phyloP scores from a whole-genome alignment of 2,888 invertebrate genomes.

The Mechanitis mazaeus region DNA sequence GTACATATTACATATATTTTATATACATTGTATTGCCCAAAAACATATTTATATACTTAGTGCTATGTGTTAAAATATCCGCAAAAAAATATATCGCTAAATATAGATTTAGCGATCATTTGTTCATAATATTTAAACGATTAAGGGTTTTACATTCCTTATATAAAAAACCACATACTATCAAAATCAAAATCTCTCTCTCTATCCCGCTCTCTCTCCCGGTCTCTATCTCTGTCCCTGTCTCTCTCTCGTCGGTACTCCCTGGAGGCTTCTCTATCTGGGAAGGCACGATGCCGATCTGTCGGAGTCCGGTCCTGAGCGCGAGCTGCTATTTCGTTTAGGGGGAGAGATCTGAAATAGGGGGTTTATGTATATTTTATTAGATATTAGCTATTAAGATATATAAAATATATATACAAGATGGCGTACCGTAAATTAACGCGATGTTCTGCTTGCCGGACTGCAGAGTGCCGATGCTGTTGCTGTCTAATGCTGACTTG shows the following conservation, averaged over 20 bases:
- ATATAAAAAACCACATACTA: conserved; percentile 37
- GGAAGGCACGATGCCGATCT: conserved; percentile 59
- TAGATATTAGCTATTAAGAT: not conserved
- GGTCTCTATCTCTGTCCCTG: conserved; percentile 41
- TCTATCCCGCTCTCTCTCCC: conserved; percentile 43
- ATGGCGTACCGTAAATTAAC: conserved; percentile 60
- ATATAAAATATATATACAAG: no score
- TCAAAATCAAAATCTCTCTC: conserved; percentile 59
- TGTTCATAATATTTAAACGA: no score
- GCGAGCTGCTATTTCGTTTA: conserved; percentile 64
- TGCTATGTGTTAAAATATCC: no score
- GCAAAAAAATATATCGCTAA: not conserved
- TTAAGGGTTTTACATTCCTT: no score
- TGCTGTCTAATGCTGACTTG: conserved; percentile 70
- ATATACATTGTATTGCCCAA: no score
- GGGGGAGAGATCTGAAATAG: conserved; percentile 59
- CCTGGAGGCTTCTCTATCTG: conserved; percentile 53
- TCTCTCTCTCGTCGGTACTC: conserved; percentile 65
- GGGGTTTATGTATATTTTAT: not conserved
- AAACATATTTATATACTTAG: no score
- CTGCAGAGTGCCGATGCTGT: conserved; percentile 66
- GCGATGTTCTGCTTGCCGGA: conserved; percentile 69
- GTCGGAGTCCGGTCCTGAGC: conserved; percentile 69
- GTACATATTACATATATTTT: not conserved
- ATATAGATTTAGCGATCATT: not conserved